Base-by-base conservation (phyloP, 2,797 vertebrate genomes). In the Pampus argenteus region DNA sequence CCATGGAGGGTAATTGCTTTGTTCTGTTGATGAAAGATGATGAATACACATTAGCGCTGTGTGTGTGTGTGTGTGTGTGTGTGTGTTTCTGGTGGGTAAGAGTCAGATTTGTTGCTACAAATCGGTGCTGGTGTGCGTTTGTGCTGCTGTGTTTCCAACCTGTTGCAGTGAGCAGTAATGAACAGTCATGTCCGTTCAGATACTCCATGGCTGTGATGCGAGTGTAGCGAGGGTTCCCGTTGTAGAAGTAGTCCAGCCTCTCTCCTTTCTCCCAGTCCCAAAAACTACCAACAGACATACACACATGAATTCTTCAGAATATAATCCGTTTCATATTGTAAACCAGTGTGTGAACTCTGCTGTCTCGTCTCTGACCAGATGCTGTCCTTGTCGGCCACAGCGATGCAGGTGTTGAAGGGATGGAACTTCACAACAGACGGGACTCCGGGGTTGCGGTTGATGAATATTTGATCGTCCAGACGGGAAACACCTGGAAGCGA, bases 231-330 rank as follows among this genome's bases (percentile, higher is more conserved):
- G 98, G 98, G 87, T 99, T 99, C 47, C 98, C 98, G 0, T 99
- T 99, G 94, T 99, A 98, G 91, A 99, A 99, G 57, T 99, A 99
- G 76, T 99, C 97, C 88, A 99, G 83, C 79, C 98, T 95, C 68
- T 99, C 98, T 3, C 96, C 96, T 61, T 97, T 98, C 90, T 99
- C 98, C 98, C 98, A 99, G 91, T 99, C 98, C 98, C 97, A 99
- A 66, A 99, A 98, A 50, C 97, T 99, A 34, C 8, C 8, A 60
- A 51, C 11, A 58, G 2, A 78, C 31, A 72, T 0, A 71, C 7
- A 78, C 6, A 79, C 29, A 57, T 11, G 13, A 18, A 56, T 13
- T 18, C 31, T 36, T 50, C 5, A 54, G 8, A 17, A 14, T 2
- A 55, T 8, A n/a, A 54, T 23, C 25, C 0, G 38, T 4, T 54